phyloP scores from a whole-genome alignment of 1,140 invertebrate species.

The Papilio polytes region DNA sequence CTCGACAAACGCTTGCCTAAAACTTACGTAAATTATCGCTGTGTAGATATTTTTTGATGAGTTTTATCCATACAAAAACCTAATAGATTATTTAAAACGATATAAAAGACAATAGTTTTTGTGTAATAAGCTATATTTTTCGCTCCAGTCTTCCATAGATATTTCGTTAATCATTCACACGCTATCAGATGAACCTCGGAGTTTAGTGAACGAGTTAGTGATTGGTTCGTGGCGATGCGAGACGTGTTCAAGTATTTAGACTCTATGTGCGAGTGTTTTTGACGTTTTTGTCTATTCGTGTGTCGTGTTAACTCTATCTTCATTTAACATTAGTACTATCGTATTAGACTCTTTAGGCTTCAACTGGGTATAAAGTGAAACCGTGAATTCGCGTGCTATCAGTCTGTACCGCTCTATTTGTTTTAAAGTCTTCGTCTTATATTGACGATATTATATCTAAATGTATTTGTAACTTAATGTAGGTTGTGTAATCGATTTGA shows the following conservation, averaged over 20 bases:
- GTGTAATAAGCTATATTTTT: background rate
- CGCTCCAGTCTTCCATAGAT: slow-evolving; percentile 31
- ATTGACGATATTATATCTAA: background rate
- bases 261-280: slow-evolving; percentile 65
- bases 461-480: background rate
- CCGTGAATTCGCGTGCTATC: slow-evolving; percentile 60
- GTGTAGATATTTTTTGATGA: slow-evolving; percentile 36
- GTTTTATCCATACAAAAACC: slow-evolving; percentile 10
- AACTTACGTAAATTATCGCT: slow-evolving; percentile 16
- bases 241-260: slow-evolving; percentile 69
- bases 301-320: slow-evolving; percentile 58
- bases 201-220: slow-evolving; percentile 8
- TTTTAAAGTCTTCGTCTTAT: slow-evolving; percentile 9
- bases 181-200: background rate
- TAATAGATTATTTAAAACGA: slow-evolving; percentile 11
- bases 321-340: slow-evolving; percentile 55
- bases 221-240: slow-evolving; percentile 53
- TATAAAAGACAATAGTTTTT: slow-evolving; percentile 4
- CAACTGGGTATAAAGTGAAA: slow-evolving; percentile 49
- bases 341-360: slow-evolving; percentile 62
- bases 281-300: slow-evolving; percentile 67
- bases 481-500: slow-evolving; percentile 36
- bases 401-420: slow-evolving; percentile 46
- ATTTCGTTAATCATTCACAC: background rate
- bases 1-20: background rate